These are phyloP conservation scores for Recurvirostra avosetta DNA, from an alignment of 2,113 vertebrate species.

Conservation along the genomic window DNA sequence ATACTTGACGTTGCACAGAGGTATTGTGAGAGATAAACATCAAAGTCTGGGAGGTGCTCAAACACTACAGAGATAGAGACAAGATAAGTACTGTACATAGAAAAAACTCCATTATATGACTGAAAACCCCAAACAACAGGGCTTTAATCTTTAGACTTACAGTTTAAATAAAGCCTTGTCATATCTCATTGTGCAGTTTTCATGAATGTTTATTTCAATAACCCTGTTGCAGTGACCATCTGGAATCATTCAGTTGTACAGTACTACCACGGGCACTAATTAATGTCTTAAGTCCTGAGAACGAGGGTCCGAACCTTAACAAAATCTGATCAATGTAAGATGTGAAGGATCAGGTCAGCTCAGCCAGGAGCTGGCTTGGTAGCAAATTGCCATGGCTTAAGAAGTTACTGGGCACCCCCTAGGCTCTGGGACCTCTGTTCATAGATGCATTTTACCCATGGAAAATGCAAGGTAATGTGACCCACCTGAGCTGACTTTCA, in stretches of 20 bases:
- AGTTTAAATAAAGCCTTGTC: slow-evolving; percentile 22
- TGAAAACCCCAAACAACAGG: background rate
- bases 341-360: background rate
- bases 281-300: background rate
- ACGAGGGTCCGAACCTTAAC: background rate
- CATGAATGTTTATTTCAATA: slow-evolving; percentile 25
- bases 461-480: background rate
- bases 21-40: slow-evolving; percentile 23
- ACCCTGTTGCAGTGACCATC: background rate
- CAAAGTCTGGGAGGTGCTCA: slow-evolving; percentile 41
- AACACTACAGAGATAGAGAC: slow-evolving; percentile 30
- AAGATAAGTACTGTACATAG: slow-evolving; percentile 23
- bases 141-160: slow-evolving; percentile 13
- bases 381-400: background rate
- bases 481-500: background rate
- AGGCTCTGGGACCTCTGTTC: background rate
- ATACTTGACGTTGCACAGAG: background rate
- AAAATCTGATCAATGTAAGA: background rate
- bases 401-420: background rate
- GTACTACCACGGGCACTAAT: background rate
- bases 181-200: background rate
- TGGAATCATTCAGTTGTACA: background rate
- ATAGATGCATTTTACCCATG: background rate
- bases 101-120: background rate
- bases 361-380: background rate